Percentiles rank a stretch among this genome's conserved stretches.
Evolutionary conservation across 2,888 invertebrate genomes (phyloP).

Genomic region (Sisyra nigra): DNA sequence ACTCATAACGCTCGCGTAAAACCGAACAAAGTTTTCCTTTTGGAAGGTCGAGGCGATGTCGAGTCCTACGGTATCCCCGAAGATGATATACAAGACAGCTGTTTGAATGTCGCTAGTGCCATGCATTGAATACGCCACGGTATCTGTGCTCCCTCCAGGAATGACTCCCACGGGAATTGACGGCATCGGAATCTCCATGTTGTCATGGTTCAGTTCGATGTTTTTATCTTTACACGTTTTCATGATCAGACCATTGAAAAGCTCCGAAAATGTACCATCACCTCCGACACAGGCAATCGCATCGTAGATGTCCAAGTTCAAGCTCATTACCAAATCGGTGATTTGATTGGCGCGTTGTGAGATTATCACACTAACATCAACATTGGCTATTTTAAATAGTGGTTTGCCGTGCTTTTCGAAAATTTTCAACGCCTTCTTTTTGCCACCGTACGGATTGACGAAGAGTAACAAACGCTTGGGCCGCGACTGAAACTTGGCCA

Average conservation of each 20-base stretch:
- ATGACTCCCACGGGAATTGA: conserved; percentile 42
- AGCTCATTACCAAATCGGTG: conserved; percentile 42
- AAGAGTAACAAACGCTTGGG: conserved; percentile 60
- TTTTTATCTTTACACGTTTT: conserved; percentile 35
- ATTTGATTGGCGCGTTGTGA: conserved; percentile 67
- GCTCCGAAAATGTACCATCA: conserved; percentile 73
- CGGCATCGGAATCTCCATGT: conserved; percentile 31
- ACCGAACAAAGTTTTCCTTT: conserved; percentile 37
- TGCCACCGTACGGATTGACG: conserved; percentile 74
- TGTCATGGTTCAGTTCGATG: conserved; percentile 34
- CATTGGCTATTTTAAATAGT: conserved; percentile 42
- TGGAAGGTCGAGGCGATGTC: conserved; percentile 62
- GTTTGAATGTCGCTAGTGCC: conserved; percentile 67
- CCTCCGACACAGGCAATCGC: conserved; percentile 72
- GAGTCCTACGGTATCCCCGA: conserved; percentile 55
- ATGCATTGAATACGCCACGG: conserved; percentile 61
- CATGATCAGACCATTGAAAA: conserved; percentile 54
- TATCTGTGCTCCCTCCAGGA: conserved; percentile 57
- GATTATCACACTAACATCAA: conserved; percentile 46
- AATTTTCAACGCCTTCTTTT: conserved; percentile 51
- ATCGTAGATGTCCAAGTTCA: conserved; percentile 40
- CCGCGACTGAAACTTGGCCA: conserved; percentile 31
- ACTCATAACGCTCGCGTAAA: conserved; percentile 61
- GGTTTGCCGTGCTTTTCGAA: conserved; percentile 58
- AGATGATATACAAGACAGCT: conserved; percentile 64